Conservation (phyloP, 2,113 vertebrate genomes). For the Mellivora capensis region DNA sequence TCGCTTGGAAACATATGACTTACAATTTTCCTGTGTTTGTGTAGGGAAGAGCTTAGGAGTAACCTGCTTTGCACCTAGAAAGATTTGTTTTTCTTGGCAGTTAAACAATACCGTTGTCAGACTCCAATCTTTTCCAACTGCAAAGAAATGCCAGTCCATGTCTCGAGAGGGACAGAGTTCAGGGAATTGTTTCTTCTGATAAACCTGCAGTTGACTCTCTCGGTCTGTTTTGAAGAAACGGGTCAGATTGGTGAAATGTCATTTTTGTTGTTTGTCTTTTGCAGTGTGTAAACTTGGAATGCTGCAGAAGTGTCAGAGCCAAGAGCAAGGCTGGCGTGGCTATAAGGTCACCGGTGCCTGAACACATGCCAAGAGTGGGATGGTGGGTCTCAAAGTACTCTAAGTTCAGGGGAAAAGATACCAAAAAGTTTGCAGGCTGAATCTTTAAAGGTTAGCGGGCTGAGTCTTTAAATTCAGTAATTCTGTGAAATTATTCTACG, state of each 20-base stretch:
- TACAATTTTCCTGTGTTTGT: background rate
- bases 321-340: background rate
- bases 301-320: background rate
- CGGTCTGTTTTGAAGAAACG: conserved; percentile 41
- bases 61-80: background rate
- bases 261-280: conserved; percentile 51
- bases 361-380: background rate
- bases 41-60: fast-evolving
- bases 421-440: background rate
- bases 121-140: conserved; percentile 49
- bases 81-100: conserved; percentile 32
- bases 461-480: background rate
- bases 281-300: conserved; percentile 25
- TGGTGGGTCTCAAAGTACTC: background rate
- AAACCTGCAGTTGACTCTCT: conserved; percentile 27
- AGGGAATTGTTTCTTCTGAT: conserved; percentile 13
- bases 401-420: background rate
- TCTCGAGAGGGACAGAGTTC: background rate
- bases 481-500: background rate
- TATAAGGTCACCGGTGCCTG: background rate
- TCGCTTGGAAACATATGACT: background rate
- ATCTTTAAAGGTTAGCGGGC: background rate
- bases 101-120: conserved; percentile 33
- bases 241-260: conserved; percentile 24
- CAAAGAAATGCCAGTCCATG: background rate